Evolutionary conservation across 2,888 invertebrate genomes (phyloP), one percentile per base, ranked within the genome.

Genomic region (Dynastes tityus): DNA sequence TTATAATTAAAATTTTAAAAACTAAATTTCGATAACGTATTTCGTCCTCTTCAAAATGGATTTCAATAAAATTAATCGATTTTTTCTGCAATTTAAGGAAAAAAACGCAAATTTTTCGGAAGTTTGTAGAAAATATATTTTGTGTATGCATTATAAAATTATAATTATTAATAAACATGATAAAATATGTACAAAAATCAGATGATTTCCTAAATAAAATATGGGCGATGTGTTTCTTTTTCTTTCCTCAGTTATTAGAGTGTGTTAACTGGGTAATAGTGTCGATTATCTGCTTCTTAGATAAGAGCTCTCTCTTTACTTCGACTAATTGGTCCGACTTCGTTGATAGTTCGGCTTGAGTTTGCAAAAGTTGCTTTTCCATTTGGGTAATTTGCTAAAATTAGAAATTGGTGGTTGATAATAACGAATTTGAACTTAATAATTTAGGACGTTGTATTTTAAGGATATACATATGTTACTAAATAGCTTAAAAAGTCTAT

Each of bases 251-350:
- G 13, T 83, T 45, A 61, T 61, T 45, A 80, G 61, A 9, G 37
- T 80, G 83, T 8, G 86, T 86, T 74, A 88, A 83, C 83, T 85
- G 86, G 13, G 85, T 86, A 49, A 88, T 88, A 29, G 86, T 86
- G n/a, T 86, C 86, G 27, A 88, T 81, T 77, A 87, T 85, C 49
- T 84, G 80, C 71, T 84, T 85, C 40, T 84, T 85, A 32, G 83
- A 81, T 8, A 81, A 71, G 63, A 87, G 82, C 22, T 86, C 85
- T 63, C 82, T 82, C n/a, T 80, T 82, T 11, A 84, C 81, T 55
- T 86, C 85, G 4, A 82, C 78, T 16, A 87, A 80, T 80, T 86
- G 84, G n/a, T 80, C 82, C 45, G 83, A 83, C 70, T 83, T 84
- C 11, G 82, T 78, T 2, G 81, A 58, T 53, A 85, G 77, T 68